Evolutionary conservation across 1,140 invertebrate species (phyloP), one percentile per base, ranked within the genome.

Genomic region (Proctacanthus coquilletti): DNA sequence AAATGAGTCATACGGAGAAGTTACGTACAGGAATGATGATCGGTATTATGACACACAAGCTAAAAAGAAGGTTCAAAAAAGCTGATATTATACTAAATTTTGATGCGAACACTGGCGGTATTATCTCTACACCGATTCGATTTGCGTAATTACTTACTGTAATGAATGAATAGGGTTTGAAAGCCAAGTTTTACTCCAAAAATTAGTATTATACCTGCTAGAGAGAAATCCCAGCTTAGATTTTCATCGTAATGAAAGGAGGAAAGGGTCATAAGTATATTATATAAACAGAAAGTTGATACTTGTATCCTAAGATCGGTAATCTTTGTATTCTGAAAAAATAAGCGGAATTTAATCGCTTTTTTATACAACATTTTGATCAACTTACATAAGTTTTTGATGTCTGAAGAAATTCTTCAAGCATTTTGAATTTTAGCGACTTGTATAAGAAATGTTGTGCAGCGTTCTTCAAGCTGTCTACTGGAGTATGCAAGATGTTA

Each of bases 31-130:
- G n/a, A n/a, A n/a, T n/a, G n/a, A n/a, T n/a, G n/a, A n/a, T n/a
- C n/a, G n/a, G n/a, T n/a, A n/a, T n/a, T n/a, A n/a, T n/a, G n/a
- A n/a, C n/a, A n/a, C n/a, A n/a, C n/a, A n/a, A n/a, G n/a, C n/a
- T n/a, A n/a, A n/a, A n/a, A n/a, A n/a, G n/a, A n/a, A n/a, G n/a
- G n/a, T n/a, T n/a, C n/a, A n/a, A n/a, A n/a, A n/a, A n/a, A n/a
- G n/a, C n/a, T n/a, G n/a, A n/a, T n/a, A n/a, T n/a, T n/a, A 43
- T 40, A 15, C 39, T 39, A 30, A 43, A 43, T 38, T 43, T 43
- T n/a, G 34, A 4, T 14, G 39, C 18, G 5, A 43, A 31, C 5
- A 9, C 21, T 5, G 42, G 42, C 5, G 37, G 31, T 13, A 34
- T 37, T 9, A 38, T n/a, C 36, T 43, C 32, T 19, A 40, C 25